A percentile compares a stretch with the other conserved stretches of the same genome.
Evolutionary conservation across 1,140 invertebrate species (phyloP).

Genomic region (Dreissena polymorpha): DNA sequence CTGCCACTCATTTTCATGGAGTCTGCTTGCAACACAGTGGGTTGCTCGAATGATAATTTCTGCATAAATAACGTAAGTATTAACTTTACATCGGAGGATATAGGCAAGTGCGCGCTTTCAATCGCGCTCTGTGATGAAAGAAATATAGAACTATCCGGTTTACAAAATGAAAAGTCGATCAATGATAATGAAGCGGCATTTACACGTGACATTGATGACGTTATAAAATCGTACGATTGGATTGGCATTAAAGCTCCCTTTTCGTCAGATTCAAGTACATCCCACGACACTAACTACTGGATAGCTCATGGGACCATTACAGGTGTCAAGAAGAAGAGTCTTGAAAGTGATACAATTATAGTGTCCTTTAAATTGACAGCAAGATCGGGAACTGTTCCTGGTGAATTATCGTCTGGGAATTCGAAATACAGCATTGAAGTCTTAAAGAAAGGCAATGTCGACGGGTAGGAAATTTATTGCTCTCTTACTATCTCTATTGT

Average conservation of each 20-base stretch:
- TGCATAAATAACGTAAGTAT: too few species aligned
- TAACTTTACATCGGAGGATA: too few species aligned
- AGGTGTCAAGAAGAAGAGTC: neutral
- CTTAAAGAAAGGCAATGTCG: conserved; percentile 29
- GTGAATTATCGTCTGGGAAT: too few species aligned
- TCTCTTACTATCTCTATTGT: too few species aligned
- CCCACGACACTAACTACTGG: conserved; percentile 3
- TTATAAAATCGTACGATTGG: conserved; percentile 3
- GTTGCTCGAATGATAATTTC: too few species aligned
- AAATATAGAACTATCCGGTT: conserved; percentile 48
- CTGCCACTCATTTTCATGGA: conserved; percentile 62
- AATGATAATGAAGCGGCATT: neutral
- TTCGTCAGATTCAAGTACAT: too few species aligned
- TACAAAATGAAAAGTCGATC: too few species aligned
- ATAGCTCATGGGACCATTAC: conserved; percentile 40
- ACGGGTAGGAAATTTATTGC: conserved; percentile 24
- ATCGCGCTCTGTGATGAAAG: conserved; percentile 22
- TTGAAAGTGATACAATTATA: neutral
- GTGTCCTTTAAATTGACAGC: conserved; percentile 9
- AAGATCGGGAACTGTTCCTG: too few species aligned
- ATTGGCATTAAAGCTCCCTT: conserved; percentile 8
- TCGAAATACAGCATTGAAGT: conserved; percentile 17
- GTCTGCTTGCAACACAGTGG: conserved; percentile 46
- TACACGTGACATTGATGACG: neutral
- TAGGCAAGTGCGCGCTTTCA: conserved; percentile 12